Evolutionary conservation across 2,888 invertebrate genomes (phyloP), one percentile per base, ranked within the genome.

Genomic region (Lasioglossum morio): DNA sequence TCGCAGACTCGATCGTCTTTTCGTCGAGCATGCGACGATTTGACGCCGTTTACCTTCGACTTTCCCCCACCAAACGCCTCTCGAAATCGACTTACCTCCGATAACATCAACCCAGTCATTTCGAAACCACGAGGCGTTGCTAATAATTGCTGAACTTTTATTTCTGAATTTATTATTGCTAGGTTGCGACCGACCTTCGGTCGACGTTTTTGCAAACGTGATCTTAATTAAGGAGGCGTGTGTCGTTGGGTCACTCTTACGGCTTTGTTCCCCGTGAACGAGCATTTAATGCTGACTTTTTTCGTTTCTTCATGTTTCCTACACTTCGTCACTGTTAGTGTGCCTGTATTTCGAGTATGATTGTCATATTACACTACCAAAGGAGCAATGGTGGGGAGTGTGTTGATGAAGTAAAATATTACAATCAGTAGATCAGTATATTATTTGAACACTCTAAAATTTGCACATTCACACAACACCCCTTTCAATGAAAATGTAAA

Each of bases 21-120:
- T 76, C 72, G 84, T 77, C 79, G 76, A 72, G 81, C 86, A 84
- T 89, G 89, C 89, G 79, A 89, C 81, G 86, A 76, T 84, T 82
- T 69, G 72, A 80, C 80, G 74, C 70, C 77, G 66, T 34, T 48
- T 27, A 72, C 43, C 72, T 72, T 72, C 72, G 72, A 43, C 27
- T 72, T 27, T 43, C 37, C 43, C 43, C 43, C n/a, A n/a, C 40
- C 40, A 1, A n/a, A n/a, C n/a, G 40, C 30, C 30, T 19, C 7
- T 66, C 34, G 34, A 19, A 37, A 66, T 66, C 66, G 66, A 34
- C 66, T 30, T 19, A 4, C 19, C 19, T 2, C 10, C 34, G 66
- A 66, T 66, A 66, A 37, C 34, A 34, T 34, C 27, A 16, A 63
- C 63, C 63, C 63, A 7, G 2, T 30, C 63, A 63, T 63, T 63